phyloP scores from a whole-genome alignment of 2,113 vertebrate species.

The Damaliscus lunatus region DNA sequence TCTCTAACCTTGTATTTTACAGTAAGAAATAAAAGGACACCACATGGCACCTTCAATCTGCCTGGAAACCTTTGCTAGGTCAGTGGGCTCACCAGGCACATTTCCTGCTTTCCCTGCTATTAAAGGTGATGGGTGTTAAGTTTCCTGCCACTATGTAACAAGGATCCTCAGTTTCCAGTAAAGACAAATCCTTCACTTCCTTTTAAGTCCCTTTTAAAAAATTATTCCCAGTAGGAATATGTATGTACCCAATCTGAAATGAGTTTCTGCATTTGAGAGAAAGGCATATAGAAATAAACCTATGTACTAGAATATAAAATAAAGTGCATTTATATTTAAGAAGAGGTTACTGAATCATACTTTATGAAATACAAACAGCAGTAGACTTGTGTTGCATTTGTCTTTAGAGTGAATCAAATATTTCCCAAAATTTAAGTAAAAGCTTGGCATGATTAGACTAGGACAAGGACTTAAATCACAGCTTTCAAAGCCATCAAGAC shows the following conservation, averaged over 20 bases:
- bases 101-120: background rate
- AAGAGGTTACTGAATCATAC: background rate
- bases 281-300: background rate
- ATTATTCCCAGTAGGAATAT: background rate
- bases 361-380: background rate
- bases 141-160: background rate
- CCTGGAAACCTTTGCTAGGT: background rate
- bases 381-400: background rate
- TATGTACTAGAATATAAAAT: background rate
- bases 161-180: background rate
- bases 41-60: background rate
- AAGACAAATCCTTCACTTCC: background rate
- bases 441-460: background rate
- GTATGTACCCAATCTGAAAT: background rate
- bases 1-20: background rate
- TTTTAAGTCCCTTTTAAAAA: background rate
- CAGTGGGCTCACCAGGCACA: background rate
- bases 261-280: background rate
- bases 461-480: background rate
- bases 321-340: background rate
- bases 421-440: background rate
- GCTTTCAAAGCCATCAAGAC: conserved; percentile 8
- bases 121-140: background rate
- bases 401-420: background rate
- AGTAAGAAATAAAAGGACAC: background rate